Conservation (phyloP, 2,888 invertebrate genomes). For the Synanthedon andrenaeformis region DNA sequence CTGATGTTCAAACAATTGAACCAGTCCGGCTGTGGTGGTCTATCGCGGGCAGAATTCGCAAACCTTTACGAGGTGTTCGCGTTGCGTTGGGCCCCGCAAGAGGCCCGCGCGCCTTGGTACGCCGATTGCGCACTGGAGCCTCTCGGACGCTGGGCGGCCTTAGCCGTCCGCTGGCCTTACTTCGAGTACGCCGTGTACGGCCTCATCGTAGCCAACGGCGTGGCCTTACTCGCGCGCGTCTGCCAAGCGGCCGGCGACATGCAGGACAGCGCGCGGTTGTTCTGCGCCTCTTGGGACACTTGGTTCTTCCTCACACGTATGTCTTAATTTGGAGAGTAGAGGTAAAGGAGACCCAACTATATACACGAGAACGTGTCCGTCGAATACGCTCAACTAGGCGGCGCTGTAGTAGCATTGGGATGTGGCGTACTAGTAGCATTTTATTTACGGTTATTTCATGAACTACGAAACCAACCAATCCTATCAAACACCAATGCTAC, state of each 20-base stretch:
- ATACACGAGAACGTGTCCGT: no score
- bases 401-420: no score
- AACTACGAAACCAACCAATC: no score
- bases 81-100: constrained; percentile 80
- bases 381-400: no score
- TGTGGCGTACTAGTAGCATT: no score
- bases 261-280: constrained; percentile 72
- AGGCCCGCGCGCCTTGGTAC: constrained; percentile 80
- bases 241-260: constrained; percentile 71
- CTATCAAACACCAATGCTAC: no score
- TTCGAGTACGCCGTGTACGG: constrained; percentile 79
- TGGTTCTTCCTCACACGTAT: constrained; percentile 77
- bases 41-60: constrained; percentile 79
- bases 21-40: constrained; percentile 72
- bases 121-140: constrained; percentile 67
- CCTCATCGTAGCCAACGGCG: constrained; percentile 78
- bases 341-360: no score
- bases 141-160: constrained; percentile 71
- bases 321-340: no score
- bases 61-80: constrained; percentile 74
- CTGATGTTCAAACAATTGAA: constrained; percentile 86
- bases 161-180: constrained; percentile 76
- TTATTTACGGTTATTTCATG: no score
- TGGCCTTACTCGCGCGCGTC: constrained; percentile 80
- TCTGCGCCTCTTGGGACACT: constrained; percentile 83